Percentiles rank a stretch among this genome's conserved stretches.
phyloP scores from a whole-genome alignment of 1,140 invertebrate genomes.

The Bombus consobrinus region DNA sequence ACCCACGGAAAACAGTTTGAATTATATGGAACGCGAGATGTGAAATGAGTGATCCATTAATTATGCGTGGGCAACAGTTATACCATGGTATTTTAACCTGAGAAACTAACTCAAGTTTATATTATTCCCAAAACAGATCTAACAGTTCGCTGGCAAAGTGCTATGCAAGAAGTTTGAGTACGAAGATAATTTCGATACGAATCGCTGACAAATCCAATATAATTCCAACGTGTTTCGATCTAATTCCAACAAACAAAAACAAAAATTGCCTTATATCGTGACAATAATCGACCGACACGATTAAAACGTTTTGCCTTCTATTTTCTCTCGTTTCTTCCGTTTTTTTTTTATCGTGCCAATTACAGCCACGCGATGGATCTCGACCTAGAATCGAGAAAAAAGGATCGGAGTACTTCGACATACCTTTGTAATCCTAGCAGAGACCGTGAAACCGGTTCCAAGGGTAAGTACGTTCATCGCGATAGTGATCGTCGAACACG shows the following conservation, averaged over 20 bases:
- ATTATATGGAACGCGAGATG: not conserved
- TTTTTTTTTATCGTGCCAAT: not conserved
- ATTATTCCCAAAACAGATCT: too few relatives aligned
- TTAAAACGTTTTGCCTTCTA: not conserved
- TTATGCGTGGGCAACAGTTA: slow-evolving; percentile 9
- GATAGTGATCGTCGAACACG: slow-evolving; percentile 1
- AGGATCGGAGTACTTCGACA: not conserved
- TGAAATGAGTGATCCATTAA: not conserved
- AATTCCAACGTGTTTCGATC: too few relatives aligned
- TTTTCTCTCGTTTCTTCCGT: not conserved
- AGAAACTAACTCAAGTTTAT: not conserved
- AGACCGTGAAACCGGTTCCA: slow-evolving; percentile 10
- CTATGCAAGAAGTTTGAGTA: not conserved
- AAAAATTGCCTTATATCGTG: too few relatives aligned
- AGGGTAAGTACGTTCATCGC: not conserved
- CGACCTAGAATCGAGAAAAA: slow-evolving; percentile 9
- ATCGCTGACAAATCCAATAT: too few relatives aligned
- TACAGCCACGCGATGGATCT: not conserved
- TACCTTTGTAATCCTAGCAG: not conserved
- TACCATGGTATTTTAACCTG: not conserved
- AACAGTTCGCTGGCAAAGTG: too few relatives aligned
- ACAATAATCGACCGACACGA: not conserved
- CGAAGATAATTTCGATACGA: not conserved
- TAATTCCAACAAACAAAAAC: not conserved
- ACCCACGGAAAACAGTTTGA: not conserved